A percentile compares a stretch with the other conserved stretches of the same genome.
Evolutionary conservation across 1,140 invertebrate species (phyloP).

Genomic region (Acromyrmex heyeri): DNA sequence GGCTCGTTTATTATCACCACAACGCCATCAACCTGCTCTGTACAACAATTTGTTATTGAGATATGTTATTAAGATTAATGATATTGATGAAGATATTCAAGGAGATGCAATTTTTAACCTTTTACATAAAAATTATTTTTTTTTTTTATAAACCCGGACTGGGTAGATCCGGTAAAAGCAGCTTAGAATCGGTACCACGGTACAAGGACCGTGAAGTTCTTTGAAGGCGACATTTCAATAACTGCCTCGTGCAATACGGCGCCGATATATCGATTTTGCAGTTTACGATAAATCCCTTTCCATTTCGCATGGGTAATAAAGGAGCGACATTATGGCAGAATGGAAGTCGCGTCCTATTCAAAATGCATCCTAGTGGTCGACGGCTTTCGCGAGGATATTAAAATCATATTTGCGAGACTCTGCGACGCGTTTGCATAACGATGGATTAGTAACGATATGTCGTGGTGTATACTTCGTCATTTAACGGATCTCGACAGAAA

Average conservation of each 20-base stretch:
- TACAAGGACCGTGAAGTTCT: not conserved
- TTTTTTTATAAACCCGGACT: not conserved
- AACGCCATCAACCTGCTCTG: slow-evolving; percentile 34
- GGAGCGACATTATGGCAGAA: slow-evolving; percentile 45
- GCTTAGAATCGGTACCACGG: not conserved
- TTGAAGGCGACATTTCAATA: slow-evolving; percentile 55
- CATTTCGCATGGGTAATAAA: slow-evolving; percentile 53
- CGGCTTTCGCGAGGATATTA: slow-evolving; percentile 53
- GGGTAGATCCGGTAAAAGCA: not conserved
- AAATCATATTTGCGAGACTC: slow-evolving; percentile 61
- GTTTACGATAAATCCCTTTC: slow-evolving; percentile 57
- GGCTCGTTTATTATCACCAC: slow-evolving; percentile 56
- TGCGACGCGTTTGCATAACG: slow-evolving; percentile 37
- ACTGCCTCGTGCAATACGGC: slow-evolving; percentile 42
- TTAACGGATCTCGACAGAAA: slow-evolving; percentile 29
- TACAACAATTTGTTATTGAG: not conserved
- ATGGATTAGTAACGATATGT: slow-evolving; percentile 52
- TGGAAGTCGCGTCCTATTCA: slow-evolving; percentile 23
- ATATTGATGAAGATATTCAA: too few relatives aligned
- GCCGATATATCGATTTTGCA: slow-evolving; percentile 61
- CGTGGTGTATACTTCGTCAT: slow-evolving; percentile 48
- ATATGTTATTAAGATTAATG: not conserved
- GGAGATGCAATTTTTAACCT: slow-evolving; percentile 9
- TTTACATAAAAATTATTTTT: not conserved
- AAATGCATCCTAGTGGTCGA: slow-evolving; percentile 33